These are phyloP conservation scores for Cheilosia pagana DNA, from an alignment of 2,888 invertebrate species.

Conservation along the genomic window DNA sequence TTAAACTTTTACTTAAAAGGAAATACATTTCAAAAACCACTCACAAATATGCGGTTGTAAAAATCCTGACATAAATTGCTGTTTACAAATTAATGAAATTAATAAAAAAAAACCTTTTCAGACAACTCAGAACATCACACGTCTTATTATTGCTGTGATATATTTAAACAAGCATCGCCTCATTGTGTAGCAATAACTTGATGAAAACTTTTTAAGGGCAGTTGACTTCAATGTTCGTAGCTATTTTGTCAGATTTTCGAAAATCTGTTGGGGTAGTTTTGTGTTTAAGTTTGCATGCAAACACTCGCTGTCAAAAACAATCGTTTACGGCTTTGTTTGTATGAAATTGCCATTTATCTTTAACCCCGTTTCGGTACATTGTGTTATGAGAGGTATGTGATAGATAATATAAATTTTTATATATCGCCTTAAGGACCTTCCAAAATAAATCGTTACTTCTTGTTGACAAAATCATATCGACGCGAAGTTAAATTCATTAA, in stretches of 20 bases:
- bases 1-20: too few relatives aligned
- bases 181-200: constrained; percentile 17
- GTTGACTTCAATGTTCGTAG: constrained; percentile 36
- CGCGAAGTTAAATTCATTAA: too few relatives aligned
- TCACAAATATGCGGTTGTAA: too few relatives aligned
- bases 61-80: too few relatives aligned
- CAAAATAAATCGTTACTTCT: too few relatives aligned
- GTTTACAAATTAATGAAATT: too few relatives aligned
- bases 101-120: too few relatives aligned
- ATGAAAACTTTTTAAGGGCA: constrained; percentile 47
- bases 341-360: constrained; percentile 12
- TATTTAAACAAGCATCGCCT: constrained; percentile 10
- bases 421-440: too few relatives aligned
- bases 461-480: too few relatives aligned
- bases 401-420: too few relatives aligned
- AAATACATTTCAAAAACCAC: background rate
- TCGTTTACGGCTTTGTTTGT: background rate
- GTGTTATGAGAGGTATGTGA: too few relatives aligned
- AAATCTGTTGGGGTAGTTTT: constrained; percentile 15
- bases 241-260: constrained; percentile 20
- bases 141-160: background rate
- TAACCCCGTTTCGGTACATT: constrained; percentile 5
- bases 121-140: background rate
- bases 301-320: background rate
- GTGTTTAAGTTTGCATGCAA: constrained; percentile 4